phyloP scores from a whole-genome alignment of 2,797 vertebrate species.

The Manis javanica region DNA sequence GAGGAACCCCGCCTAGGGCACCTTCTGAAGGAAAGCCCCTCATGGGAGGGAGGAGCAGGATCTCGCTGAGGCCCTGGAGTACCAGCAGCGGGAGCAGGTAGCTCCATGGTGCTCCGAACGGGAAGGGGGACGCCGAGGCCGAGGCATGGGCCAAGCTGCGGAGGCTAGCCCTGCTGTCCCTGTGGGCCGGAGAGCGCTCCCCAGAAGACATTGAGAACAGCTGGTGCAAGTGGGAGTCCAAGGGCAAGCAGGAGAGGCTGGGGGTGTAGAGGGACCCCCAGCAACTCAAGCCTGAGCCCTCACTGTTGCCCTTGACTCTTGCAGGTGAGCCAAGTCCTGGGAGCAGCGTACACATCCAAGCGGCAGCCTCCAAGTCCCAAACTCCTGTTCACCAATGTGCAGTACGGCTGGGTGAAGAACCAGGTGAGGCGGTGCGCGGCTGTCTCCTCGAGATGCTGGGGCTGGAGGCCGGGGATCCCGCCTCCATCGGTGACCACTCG shows the following conservation, averaged over 20 bases:
- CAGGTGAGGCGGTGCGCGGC: background rate
- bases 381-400: background rate
- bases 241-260: constrained; percentile 62
- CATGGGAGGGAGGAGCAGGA: constrained; percentile 24
- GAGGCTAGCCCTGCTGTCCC: background rate
- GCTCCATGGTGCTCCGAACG: background rate
- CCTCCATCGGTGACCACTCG: background rate
- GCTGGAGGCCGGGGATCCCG: too few relatives aligned
- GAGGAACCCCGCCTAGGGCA: background rate
- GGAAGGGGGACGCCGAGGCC: background rate
- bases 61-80: constrained; percentile 20
- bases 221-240: constrained; percentile 66
- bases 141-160: constrained; percentile 56
- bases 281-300: background rate
- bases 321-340: constrained; percentile 68
- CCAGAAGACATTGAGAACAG: constrained; percentile 40
- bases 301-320: background rate
- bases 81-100: constrained; percentile 57
- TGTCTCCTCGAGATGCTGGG: background rate
- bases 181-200: background rate
- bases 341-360: constrained; percentile 42
- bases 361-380: rapidly evolving
- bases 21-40: background rate
- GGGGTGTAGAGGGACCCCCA: background rate
- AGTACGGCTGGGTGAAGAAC: background rate